Evolutionary conservation across 2,113 vertebrate genomes (phyloP).

Genomic region (Anguilla japonica): DNA sequence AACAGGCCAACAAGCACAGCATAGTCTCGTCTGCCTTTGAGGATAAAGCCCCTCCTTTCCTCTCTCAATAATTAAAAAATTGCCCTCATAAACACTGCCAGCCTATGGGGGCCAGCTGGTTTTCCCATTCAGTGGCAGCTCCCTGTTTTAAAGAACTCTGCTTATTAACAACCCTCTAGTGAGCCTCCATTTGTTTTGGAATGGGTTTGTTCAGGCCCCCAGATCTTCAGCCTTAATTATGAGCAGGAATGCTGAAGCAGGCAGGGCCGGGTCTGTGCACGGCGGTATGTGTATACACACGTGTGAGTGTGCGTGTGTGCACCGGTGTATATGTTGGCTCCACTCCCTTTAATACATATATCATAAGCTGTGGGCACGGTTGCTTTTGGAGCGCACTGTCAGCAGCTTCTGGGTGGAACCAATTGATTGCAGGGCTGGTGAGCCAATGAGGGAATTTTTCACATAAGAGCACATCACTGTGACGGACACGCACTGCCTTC

Average conservation of each 20-base stretch:
- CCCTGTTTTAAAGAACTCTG: neutral
- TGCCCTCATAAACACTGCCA: conserved; percentile 1
- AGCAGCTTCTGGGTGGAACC: conserved; percentile 24
- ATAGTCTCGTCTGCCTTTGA: neutral
- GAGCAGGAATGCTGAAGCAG: neutral
- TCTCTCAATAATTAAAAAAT: conserved; percentile 20
- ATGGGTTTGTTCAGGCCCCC: neutral
- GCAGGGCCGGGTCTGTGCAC: neutral
- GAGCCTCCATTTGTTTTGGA: neutral
- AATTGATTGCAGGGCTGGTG: conserved; percentile 30
- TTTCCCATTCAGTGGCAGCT: conserved; percentile 13
- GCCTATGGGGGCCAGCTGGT: conserved; percentile 23
- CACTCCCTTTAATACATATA: conserved; percentile 44
- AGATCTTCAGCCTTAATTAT: neutral
- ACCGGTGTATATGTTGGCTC: conserved; percentile 2
- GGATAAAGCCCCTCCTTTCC: neutral
- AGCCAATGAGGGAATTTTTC: conserved; percentile 8
- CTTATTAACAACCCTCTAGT: conserved; percentile 6
- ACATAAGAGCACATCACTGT: neutral
- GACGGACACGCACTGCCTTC: conserved; percentile 32
- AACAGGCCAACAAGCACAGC: neutral
- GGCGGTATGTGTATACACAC: neutral
- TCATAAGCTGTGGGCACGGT: conserved; percentile 41
- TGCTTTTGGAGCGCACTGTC: conserved; percentile 39
- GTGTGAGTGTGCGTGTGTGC: conserved; percentile 1